Evolutionary conservation across 1,140 invertebrate species (phyloP).

Genomic region (Drosophila yakuba): DNA sequence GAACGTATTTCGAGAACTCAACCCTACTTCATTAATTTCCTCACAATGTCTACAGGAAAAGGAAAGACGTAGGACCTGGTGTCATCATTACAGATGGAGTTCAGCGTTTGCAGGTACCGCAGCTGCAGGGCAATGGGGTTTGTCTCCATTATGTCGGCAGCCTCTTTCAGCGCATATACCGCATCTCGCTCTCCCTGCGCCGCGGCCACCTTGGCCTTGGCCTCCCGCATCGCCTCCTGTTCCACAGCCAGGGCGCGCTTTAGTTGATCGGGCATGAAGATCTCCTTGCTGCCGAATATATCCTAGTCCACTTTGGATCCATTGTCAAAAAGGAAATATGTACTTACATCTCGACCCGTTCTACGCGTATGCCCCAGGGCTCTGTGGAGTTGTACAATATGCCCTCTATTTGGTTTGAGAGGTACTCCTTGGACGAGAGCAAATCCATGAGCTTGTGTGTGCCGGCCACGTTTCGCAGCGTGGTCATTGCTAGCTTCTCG

Average conservation of each 20-base stretch:
- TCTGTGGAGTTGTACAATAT: constrained; percentile 91
- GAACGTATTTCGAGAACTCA: too few species aligned
- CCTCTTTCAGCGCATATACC: constrained; percentile 93
- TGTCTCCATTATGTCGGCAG: constrained; percentile 93
- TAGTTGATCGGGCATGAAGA: constrained; percentile 92
- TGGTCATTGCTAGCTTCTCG: constrained; percentile 93
- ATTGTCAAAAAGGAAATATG: not conserved
- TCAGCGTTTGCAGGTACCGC: constrained; percentile 88
- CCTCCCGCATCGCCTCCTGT: constrained; percentile 91
- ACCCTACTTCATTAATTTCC: constrained; percentile 46
- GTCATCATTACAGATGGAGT: constrained; percentile 88
- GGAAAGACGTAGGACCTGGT: constrained; percentile 64
- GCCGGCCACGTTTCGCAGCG: constrained; percentile 94
- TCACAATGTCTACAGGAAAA: constrained; percentile 58
- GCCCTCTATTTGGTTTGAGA: constrained; percentile 86
- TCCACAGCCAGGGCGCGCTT: constrained; percentile 95
- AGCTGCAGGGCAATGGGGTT: constrained; percentile 91
- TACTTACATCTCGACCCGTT: constrained; percentile 96
- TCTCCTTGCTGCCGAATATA: constrained; percentile 91
- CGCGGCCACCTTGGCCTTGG: constrained; percentile 91
- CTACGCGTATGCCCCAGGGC: constrained; percentile 98
- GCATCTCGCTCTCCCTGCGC: constrained; percentile 94
- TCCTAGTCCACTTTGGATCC: not conserved
- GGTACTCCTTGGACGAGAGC: constrained; percentile 92
- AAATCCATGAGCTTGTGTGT: constrained; percentile 92